Evolutionary conservation across 2,113 vertebrate genomes (phyloP).

Genomic region (Myxocyprinus asiaticus): DNA sequence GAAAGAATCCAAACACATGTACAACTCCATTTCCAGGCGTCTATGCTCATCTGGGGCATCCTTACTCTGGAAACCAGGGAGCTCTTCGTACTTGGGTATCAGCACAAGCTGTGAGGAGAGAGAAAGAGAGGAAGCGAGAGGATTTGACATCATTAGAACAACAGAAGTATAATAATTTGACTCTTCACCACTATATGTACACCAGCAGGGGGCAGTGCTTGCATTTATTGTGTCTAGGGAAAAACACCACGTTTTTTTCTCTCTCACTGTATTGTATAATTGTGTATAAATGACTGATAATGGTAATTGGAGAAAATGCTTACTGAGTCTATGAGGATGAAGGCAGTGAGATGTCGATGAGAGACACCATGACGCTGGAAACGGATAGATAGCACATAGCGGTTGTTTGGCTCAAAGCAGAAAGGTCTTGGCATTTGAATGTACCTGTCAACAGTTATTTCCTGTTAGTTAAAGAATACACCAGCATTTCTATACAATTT

Average conservation of each 20-base stretch:
- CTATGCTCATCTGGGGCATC: slow-evolving; percentile 60
- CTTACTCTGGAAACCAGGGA: slow-evolving; percentile 76
- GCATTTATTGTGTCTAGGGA: neutral
- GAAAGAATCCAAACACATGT: slow-evolving; percentile 83
- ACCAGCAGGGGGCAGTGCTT: slow-evolving; percentile 14
- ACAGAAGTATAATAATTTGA: neutral
- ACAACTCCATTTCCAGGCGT: slow-evolving; percentile 78
- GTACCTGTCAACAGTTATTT: slow-evolving; percentile 69
- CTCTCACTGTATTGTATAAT: no score
- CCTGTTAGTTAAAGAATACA: slow-evolving; percentile 69
- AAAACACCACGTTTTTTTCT: no score
- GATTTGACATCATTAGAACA: slow-evolving; percentile 7
- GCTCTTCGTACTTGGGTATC: slow-evolving; percentile 76
- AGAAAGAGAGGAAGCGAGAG: neutral
- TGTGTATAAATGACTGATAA: neutral
- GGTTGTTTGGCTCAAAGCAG: slow-evolving; percentile 84
- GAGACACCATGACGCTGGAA: slow-evolving; percentile 78
- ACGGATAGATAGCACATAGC: slow-evolving; percentile 74
- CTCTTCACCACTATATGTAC: neutral
- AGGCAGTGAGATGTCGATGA: slow-evolving; percentile 71
- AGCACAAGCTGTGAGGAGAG: slow-evolving; percentile 74
- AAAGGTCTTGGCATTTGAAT: slow-evolving; percentile 83
- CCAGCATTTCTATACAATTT: slow-evolving; percentile 77
- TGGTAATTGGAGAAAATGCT: slow-evolving; percentile 58
- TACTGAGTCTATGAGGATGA: slow-evolving; percentile 86